Evolutionary conservation across 1,140 invertebrate genomes (phyloP), one percentile per base, ranked within the genome.

Genomic region (Brachionus sp.): DNA sequence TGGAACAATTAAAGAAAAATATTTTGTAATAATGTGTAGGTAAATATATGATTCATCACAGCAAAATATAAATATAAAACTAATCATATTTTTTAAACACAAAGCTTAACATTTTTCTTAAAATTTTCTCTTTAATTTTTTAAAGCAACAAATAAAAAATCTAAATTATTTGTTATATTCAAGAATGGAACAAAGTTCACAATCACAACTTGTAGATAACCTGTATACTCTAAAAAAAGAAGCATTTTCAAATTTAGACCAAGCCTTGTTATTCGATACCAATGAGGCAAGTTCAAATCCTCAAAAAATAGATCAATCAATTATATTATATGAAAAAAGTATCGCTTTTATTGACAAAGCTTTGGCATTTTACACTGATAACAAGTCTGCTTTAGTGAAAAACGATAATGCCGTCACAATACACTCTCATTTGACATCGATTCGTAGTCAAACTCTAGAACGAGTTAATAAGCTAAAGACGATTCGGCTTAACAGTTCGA

Each of bases 371-470:
- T 75, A 75, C 25, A 35, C 25, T 44, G 25, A 75, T 44, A 46
- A 75, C 25, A 75, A 75, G 25, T 46, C 37, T 25, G 25, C 5
- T 33, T 25, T 44, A 10, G 33, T 46, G 23, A 19, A 12, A 25
- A 46, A 46, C 25, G 70, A 75, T 12, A 39, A 16, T 4, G 66
- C 66, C n/a, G 35, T 39, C 13, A 37, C 66, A 6, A 3, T 37
- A 12, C 66, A 70, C 16, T 70, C 66, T 70, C 66, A 70, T 70
- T 37, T 70, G 37, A 39, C 37, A 37, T 70, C 66, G 16, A 70
- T 70, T 37, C 66, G 75, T 12, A 57, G 29, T 33, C 75, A 78
- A 78, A 78, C 75, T 50, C 5, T 62, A 16, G 75, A 78, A 46
- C 19, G 75, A 6, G 3, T 78, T 2, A 39, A 78, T 10, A 78